Conservation (phyloP, 2,888 invertebrate genomes). For the Phanerotoma sp. region DNA sequence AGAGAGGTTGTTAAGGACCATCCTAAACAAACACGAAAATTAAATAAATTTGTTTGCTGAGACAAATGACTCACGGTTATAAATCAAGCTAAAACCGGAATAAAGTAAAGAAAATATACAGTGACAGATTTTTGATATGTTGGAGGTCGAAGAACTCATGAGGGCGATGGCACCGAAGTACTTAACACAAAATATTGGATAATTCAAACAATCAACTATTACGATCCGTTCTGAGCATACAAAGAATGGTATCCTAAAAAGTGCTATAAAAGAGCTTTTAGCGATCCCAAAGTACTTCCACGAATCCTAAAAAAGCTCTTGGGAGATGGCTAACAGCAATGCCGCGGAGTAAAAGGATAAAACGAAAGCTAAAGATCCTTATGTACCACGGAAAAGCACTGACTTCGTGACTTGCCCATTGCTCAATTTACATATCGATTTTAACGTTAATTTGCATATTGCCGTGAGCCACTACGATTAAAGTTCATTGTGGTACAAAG, state of each 20-base stretch:
- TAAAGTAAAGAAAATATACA: no score
- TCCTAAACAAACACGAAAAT: no score
- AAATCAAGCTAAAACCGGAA: no score
- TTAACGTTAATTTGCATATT: not conserved
- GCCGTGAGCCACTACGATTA: conserved; percentile 1
- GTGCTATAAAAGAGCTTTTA: not conserved
- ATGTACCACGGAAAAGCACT: not conserved
- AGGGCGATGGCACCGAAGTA: no score
- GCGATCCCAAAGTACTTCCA: not conserved
- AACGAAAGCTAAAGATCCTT: not conserved
- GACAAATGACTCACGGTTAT: no score
- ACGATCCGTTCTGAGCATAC: not conserved
- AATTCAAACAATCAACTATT: no score
- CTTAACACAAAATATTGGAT: no score
- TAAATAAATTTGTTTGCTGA: no score
- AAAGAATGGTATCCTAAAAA: not conserved
- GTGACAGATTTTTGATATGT: no score
- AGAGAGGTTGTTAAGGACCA: no score
- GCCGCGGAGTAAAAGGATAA: not conserved
- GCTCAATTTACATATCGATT: not conserved
- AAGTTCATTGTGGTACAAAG: conserved; percentile 2
- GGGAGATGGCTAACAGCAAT: not conserved
- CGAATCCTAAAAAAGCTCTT: not conserved
- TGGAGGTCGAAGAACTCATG: no score
- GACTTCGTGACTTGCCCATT: not conserved